Evolutionary conservation across 37 sponge, comb jelly and placozoan species (phyloP).

Genomic region (Cladorhizidae sp.): DNA sequence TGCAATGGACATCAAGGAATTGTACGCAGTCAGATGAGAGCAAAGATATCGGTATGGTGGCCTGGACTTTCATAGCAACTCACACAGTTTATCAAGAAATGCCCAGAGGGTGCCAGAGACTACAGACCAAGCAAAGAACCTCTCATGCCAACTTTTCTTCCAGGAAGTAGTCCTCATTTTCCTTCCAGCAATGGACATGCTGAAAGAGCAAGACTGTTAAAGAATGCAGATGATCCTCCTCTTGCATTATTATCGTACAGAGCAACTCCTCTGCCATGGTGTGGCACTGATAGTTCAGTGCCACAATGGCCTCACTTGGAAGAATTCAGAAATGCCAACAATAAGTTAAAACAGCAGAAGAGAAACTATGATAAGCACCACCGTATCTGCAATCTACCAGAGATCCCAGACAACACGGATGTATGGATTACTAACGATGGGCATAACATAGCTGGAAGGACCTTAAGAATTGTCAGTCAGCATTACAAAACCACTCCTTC

Average conservation of each 20-base stretch:
- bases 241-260: constrained; percentile 22
- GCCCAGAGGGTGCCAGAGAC: not conserved
- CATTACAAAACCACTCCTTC: too few relatives aligned
- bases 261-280: constrained; percentile 61
- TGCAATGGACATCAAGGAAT: constrained; percentile 40
- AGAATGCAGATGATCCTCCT: not conserved
- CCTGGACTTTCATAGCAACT: too few relatives aligned
- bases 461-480: not conserved
- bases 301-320: constrained; percentile 49
- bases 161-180: constrained; percentile 5
- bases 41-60: too few relatives aligned
- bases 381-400: too few relatives aligned
- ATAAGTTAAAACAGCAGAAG: too few relatives aligned
- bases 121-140: too few relatives aligned
- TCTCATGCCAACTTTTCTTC: constrained; percentile 25
- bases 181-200: too few relatives aligned
- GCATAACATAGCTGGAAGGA: not conserved
- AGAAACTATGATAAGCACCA: too few relatives aligned
- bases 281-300: not conserved
- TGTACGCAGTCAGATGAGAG: constrained; percentile 15
- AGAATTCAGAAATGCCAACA: not conserved
- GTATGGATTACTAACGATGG: not conserved
- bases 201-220: not conserved
- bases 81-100: not conserved
- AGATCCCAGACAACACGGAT: too few relatives aligned